Evolutionary conservation across 2,888 invertebrate genomes (phyloP).

Genomic region (Orthosia incerta): DNA sequence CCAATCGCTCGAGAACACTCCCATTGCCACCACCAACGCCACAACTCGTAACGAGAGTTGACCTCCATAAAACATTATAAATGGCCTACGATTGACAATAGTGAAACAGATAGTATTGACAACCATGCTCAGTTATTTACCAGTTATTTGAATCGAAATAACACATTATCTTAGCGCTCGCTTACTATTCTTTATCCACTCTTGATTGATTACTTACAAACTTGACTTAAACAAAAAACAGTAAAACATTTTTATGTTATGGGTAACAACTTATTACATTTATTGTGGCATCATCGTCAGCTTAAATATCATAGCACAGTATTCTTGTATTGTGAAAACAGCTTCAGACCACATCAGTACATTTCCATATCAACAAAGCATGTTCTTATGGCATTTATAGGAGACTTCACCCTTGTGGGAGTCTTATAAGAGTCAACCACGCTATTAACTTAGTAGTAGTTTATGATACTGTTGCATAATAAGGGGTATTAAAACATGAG

Average conservation of each 20-base stretch:
- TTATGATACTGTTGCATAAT: too few species aligned
- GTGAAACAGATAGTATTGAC: slow-evolving; percentile 27
- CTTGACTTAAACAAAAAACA: too few species aligned
- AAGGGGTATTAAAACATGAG: too few species aligned
- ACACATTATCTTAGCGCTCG: background rate
- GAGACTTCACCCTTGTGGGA: background rate
- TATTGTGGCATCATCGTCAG: too few species aligned
- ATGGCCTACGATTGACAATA: slow-evolving; percentile 42
- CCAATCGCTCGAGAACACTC: slow-evolving; percentile 48
- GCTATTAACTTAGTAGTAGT: too few species aligned
- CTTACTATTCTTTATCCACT: background rate
- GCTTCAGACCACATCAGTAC: too few species aligned
- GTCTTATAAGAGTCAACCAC: background rate
- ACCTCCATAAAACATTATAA: slow-evolving; percentile 53
- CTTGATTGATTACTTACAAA: too few species aligned
- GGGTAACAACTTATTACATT: too few species aligned
- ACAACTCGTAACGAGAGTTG: slow-evolving; percentile 43
- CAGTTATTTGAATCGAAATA: slow-evolving; percentile 17
- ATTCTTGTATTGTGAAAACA: too few species aligned
- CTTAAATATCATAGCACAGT: too few species aligned
- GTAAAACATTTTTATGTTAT: too few species aligned
- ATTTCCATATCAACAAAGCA: background rate
- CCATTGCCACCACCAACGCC: slow-evolving; percentile 14
- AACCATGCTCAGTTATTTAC: slow-evolving; percentile 31
- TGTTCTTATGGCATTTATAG: background rate